Conservation (phyloP, 2,797 vertebrate genomes). For the Protonibea diacanthus region DNA sequence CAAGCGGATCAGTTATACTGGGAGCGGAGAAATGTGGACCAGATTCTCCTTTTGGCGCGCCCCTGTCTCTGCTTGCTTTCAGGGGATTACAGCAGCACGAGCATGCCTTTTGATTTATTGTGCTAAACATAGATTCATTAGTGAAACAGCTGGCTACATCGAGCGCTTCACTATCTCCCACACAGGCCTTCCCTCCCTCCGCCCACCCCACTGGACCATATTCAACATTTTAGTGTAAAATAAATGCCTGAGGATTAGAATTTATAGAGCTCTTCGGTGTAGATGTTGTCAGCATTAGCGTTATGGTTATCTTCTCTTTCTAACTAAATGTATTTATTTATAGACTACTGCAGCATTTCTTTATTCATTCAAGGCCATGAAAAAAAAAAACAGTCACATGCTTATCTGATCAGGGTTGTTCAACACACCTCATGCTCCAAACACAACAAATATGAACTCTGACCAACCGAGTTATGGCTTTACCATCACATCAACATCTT, state of each 20-base stretch:
- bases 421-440: slow-evolving; percentile 11
- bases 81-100: slow-evolving; percentile 79
- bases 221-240: slow-evolving; percentile 54
- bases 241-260: slow-evolving; percentile 43
- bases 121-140: slow-evolving; percentile 83
- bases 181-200: slow-evolving; percentile 52
- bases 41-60: slow-evolving; percentile 81
- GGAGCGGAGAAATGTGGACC: slow-evolving; percentile 82
- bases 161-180: slow-evolving; percentile 54
- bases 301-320: slow-evolving; percentile 18
- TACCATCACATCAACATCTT: slow-evolving; percentile 50
- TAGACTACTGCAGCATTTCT: not conserved
- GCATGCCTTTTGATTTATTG: slow-evolving; percentile 81
- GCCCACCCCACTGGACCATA: slow-evolving; percentile 42
- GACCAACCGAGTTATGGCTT: slow-evolving; percentile 49
- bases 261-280: slow-evolving; percentile 13
- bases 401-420: slow-evolving; percentile 26
- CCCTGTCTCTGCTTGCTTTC: slow-evolving; percentile 75
- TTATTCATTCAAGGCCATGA: slow-evolving; percentile 1
- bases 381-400: slow-evolving; percentile 20
- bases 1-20: slow-evolving; percentile 78
- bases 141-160: slow-evolving; percentile 79
- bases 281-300: slow-evolving; percentile 32
- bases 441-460: slow-evolving; percentile 67
- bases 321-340: slow-evolving; percentile 22